Evolutionary conservation across 2,888 invertebrate species (phyloP), one percentile per base, ranked within the genome.

Genomic region (Phania funesta): DNA sequence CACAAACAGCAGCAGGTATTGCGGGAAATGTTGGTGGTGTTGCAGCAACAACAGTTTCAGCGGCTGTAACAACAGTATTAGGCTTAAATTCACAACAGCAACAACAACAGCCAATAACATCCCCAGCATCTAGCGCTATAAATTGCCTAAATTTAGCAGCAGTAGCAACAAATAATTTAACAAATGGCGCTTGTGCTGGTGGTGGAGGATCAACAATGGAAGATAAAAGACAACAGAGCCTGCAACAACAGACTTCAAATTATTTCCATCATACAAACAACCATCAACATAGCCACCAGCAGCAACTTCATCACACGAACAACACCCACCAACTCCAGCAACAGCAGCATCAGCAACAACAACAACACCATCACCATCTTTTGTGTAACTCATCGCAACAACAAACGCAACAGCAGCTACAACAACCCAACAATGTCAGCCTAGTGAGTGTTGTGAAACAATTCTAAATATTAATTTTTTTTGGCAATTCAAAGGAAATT

Each of bases 401-500:
- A 16, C 67, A 70, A 13, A 70, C 50, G 22, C 71, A 44, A 38
- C 84, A 78, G 7, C 83, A 58, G 16, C 85, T 84, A 80, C 62
- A 68, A 3, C 81, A 77, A 29, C 58, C 74, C 26, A 64, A 78
- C 52, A 82, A 70, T 82, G 89, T 89, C 87, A 90, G 89, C 89
- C 90, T 90, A 90, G 90, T 91, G 91, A 90, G 90, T 90, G 62
- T 81, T 81, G 74, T 68, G 48, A 80, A 62, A 80, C 35, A 46
- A 67, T 71, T 41, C 24, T 65, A 71, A 58, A 73, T 65, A 29
- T 54, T 8, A 11, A 13, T 52, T 18, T 13, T 44, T 52, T 52
- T 65, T 32, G 22, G 44, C 44, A 11, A n/a, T 38, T 13, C 7
- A 58, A 26, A 67, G 22, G 22, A 13, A 60, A 54, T 54, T 52